Evolutionary conservation across 2,888 invertebrate species (phyloP).

Genomic region (Cosmorhoe ocellata): DNA sequence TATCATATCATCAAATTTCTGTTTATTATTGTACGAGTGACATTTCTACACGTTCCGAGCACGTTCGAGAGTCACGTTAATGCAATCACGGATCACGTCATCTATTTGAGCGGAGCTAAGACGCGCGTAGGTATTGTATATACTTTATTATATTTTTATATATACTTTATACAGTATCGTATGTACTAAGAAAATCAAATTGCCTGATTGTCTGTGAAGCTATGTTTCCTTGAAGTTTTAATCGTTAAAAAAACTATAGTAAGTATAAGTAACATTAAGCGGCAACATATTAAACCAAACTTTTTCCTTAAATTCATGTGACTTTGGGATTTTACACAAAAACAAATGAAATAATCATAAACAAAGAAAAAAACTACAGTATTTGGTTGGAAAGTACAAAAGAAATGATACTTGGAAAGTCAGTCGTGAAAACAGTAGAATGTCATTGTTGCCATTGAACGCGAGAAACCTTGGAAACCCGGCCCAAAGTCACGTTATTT

Average conservation of each 20-base stretch:
- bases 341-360: background rate
- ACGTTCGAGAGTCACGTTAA: conserved; percentile 33
- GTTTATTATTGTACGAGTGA: conserved; percentile 29
- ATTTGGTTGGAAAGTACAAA: conserved; percentile 2
- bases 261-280: too few relatives aligned
- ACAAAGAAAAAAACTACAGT: background rate
- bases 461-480: conserved; percentile 7
- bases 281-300: too few relatives aligned
- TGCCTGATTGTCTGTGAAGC: too few relatives aligned
- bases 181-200: too few relatives aligned
- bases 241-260: too few relatives aligned
- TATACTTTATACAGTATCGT: too few relatives aligned
- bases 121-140: conserved; percentile 12
- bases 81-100: conserved; percentile 37
- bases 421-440: conserved; percentile 7
- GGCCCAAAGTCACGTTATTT: conserved; percentile 7
- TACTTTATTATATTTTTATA: background rate
- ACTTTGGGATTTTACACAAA: background rate
- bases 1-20: too few relatives aligned
- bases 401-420: conserved; percentile 9
- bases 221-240: background rate
- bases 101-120: conserved; percentile 15
- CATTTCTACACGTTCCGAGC: conserved; percentile 62
- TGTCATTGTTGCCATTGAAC: conserved; percentile 9
- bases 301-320: too few relatives aligned